phyloP scores from a whole-genome alignment of 2,797 vertebrate species.

The Cichlasoma orientale region DNA sequence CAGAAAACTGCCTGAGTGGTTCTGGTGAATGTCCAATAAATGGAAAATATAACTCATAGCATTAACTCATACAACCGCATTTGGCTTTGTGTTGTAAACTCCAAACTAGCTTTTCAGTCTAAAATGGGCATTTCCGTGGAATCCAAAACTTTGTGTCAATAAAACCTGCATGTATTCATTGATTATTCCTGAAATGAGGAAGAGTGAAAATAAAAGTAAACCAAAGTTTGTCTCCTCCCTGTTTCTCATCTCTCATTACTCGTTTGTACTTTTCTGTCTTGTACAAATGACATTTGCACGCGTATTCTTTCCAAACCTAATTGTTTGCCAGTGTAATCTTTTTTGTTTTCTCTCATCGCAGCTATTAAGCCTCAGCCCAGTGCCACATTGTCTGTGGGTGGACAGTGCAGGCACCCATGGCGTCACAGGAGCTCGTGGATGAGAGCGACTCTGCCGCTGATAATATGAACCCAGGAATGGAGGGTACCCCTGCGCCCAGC shows the following conservation, averaged over 20 bases:
- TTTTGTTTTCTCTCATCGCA: slow-evolving; percentile 37
- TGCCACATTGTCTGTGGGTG: slow-evolving; percentile 56
- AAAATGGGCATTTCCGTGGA: slow-evolving; percentile 12
- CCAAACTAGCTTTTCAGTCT: slow-evolving; percentile 20
- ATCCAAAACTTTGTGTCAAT: slow-evolving; percentile 9
- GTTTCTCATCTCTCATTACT: slow-evolving; percentile 1
- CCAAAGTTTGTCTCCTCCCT: not conserved
- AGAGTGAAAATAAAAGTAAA: slow-evolving; percentile 24
- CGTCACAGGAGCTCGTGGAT: slow-evolving; percentile 69
- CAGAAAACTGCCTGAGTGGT: slow-evolving; percentile 37
- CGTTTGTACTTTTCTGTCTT: not conserved
- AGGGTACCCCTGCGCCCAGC: slow-evolving; percentile 72
- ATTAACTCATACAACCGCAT: slow-evolving; percentile 21
- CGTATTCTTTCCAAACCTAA: not conserved
- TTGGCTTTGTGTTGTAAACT: not conserved
- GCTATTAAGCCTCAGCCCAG: slow-evolving; percentile 32
- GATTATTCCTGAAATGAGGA: slow-evolving; percentile 18
- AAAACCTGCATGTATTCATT: not conserved
- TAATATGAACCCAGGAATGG: slow-evolving; percentile 82
- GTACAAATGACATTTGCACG: not conserved
- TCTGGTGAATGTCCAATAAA: slow-evolving; percentile 35
- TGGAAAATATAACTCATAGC: slow-evolving; percentile 42
- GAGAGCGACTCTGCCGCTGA: slow-evolving; percentile 82
- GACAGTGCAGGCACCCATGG: slow-evolving; percentile 67
- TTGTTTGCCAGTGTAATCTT: slow-evolving; percentile 2